These are phyloP conservation scores for Tachypleus tridentatus DNA, from an alignment of 1,140 invertebrate species.

Conservation along the genomic window DNA sequence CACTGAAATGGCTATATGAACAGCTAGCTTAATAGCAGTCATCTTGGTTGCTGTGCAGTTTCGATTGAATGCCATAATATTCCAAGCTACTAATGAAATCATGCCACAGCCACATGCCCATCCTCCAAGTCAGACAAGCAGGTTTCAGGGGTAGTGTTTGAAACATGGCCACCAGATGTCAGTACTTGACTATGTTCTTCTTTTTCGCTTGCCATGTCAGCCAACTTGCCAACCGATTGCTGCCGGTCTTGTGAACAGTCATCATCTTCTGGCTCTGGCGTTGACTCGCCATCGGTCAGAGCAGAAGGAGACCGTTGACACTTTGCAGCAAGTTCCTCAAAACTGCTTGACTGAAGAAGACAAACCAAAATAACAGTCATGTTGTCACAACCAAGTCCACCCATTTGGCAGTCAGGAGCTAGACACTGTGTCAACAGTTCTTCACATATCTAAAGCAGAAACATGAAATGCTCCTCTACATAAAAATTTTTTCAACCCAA, in stretches of 20 bases:
- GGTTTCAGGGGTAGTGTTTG: neutral
- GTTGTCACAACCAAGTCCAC: slow-evolving; percentile 94
- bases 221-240: neutral
- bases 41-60: no score
- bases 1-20: no score
- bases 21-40: no score
- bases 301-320: slow-evolving; percentile 28
- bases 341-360: slow-evolving; percentile 60
- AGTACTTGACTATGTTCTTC: no score
- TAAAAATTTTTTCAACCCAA: neutral
- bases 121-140: neutral
- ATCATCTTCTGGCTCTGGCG: neutral
- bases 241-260: neutral
- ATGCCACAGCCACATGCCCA: neutral
- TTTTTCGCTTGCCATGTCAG: neutral
- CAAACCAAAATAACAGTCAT: slow-evolving; percentile 90
- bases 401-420: slow-evolving; percentile 90
- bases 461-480: neutral
- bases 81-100: neutral
- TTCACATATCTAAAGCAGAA: slow-evolving; percentile 64
- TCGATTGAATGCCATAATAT: neutral
- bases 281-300: neutral
- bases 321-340: slow-evolving; percentile 45
- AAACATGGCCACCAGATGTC: neutral
- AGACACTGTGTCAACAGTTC: slow-evolving; percentile 85